Evolutionary conservation across 2,113 vertebrate genomes (phyloP).

Genomic region (Setophaga kirtlandii): DNA sequence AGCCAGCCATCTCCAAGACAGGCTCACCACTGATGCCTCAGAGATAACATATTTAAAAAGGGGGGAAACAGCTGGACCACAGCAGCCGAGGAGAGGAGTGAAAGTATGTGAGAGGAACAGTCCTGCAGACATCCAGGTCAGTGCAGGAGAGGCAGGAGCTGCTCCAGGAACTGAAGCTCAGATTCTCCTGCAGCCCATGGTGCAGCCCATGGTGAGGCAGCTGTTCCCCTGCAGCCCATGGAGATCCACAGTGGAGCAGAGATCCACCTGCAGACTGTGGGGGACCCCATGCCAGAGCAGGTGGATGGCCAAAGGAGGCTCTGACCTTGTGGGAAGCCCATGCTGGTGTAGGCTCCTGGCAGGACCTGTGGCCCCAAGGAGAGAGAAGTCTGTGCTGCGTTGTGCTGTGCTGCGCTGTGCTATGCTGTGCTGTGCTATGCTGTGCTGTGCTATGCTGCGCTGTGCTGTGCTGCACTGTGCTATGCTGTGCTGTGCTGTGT

Average conservation of each 20-base stretch:
- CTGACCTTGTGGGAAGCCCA: background rate
- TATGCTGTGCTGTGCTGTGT: too few relatives aligned
- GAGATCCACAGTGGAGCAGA: background rate
- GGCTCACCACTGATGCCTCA: background rate
- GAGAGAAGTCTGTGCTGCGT: accelerated
- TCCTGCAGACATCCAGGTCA: background rate
- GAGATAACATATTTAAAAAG: accelerated
- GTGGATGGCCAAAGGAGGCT: background rate
- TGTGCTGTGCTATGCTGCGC: too few relatives aligned
- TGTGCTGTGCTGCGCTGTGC: background rate
- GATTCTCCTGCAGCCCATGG: background rate
- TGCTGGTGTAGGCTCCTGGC: background rate
- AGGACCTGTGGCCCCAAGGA: background rate
- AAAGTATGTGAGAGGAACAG: background rate
- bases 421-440: too few relatives aligned
- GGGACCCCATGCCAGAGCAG: background rate
- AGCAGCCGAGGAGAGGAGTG: background rate
- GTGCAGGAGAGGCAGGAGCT: background rate
- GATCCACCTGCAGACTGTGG: background rate
- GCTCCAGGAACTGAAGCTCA: background rate
- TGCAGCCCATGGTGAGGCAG: background rate
- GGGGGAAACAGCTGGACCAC: background rate
- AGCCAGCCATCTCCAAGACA: background rate
- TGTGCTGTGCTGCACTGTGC: too few relatives aligned
- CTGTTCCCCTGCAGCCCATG: background rate